Conservation (phyloP, 2,113 vertebrate species). For the Cochlearius cochlearius region DNA sequence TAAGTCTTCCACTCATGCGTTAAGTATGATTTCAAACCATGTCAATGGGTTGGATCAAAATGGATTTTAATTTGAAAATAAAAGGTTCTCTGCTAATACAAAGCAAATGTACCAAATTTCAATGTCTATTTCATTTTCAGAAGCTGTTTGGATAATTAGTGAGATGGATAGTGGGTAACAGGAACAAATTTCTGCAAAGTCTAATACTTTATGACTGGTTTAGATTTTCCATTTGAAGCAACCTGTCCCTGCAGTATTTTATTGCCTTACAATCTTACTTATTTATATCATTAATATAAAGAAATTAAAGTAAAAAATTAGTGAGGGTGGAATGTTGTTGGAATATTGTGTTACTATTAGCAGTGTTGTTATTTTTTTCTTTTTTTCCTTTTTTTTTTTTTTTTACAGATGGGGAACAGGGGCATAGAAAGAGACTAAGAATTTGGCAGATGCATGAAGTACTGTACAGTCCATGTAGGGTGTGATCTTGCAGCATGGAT, state of each 20-base stretch:
- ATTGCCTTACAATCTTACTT: neutral
- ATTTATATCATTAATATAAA: neutral
- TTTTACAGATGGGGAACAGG: neutral
- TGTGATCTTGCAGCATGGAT: neutral
- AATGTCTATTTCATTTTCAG: neutral
- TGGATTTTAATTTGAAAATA: constrained; percentile 23
- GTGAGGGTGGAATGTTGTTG: neutral
- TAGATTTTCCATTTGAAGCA: neutral
- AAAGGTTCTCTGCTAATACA: neutral
- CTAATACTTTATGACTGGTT: neutral
- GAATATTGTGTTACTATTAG: neutral
- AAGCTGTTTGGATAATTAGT: neutral
- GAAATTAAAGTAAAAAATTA: neutral
- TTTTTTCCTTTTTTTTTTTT: neutral
- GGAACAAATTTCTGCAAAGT: neutral
- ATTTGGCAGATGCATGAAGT: neutral
- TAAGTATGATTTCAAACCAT: neutral
- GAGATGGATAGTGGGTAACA: neutral
- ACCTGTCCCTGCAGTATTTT: neutral
- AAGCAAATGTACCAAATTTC: neutral
- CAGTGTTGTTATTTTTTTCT: neutral
- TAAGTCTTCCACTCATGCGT: neutral
- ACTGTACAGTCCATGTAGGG: neutral
- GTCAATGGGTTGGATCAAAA: neutral
- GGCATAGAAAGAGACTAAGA: neutral